Evolutionary conservation across 1,140 invertebrate genomes (phyloP), one percentile per base, ranked within the genome.

Genomic region (Trachelipus rathkii): DNA sequence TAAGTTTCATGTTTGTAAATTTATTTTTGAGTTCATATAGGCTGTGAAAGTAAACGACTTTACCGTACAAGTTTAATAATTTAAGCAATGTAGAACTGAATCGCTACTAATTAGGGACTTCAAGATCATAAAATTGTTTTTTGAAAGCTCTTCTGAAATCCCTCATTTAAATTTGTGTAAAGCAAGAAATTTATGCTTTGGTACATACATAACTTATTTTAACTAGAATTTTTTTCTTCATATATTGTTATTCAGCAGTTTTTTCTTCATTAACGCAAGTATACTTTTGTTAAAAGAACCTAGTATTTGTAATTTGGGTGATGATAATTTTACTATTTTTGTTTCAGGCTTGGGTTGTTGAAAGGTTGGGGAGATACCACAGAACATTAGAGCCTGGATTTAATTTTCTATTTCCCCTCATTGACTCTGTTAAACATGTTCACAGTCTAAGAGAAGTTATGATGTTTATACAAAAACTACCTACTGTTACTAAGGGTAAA

Each of bases 361-460:
- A 99, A 87, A 87, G 97, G 84, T 98, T 99, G 95, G 97, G 97
- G 72, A 96, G 93, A 87, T 99, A 95, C 87, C 88, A 95, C 84
- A 89, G 92, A 86, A 93, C 97, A 78, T 85, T 99, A 45, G 91
- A 97, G 70, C 96, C 96, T 66, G 97, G 97, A 10, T 86, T 99
- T 6, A 99, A 99, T 85, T 83, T 98, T 76, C 85, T 99, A 11
- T 88, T 97, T 79, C 97, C 97, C 10, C 85, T 99, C 80, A 85
- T 98, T 70, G 97, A 99, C 86, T 89, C 88, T 85, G 91, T 99
- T 9, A 96, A 93, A 87, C 99, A 99, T 88, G 96, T 99, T n/a
- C 97, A 99, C 86, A 96, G 93, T 87, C 86, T 99, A 8, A 99
- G 99, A 86, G 97, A 99, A 94, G 95, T 99, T 79, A 96, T 97